Base-by-base conservation (phyloP, 1,140 invertebrate genomes). In the Portunus trituberculatus region DNA sequence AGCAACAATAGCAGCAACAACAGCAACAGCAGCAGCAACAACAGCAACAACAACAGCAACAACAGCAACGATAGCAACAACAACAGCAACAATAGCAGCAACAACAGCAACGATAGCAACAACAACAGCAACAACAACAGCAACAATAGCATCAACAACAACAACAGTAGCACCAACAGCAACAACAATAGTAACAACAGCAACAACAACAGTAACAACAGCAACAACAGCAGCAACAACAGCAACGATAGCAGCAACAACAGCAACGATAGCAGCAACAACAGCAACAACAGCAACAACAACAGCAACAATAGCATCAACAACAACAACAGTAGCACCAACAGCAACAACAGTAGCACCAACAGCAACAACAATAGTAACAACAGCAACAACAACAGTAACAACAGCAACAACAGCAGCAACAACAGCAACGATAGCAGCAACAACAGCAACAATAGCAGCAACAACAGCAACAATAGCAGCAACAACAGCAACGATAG, bases 151-250 rank as follows among this genome's bases (percentile, higher is more conserved):
- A 76, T 12, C 67, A 76, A 76, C 67, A 76, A 76, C 67, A 76
- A 76, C 67, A 76, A 76, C 67, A 76, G n/a, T n/a, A 76, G n/a
- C 67, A 76, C 12, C 67, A 76, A 76, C 67, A 76, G 67, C 67
- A 76, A n/a, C 67, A 76, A n/a, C 67, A 76, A 76, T n/a, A 76
- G n/a, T n/a, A 76, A 76, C 67, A 76, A 76, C 67, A 76, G 67
- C 67, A 76, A 76, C 67, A 76, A 76, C 67, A 76, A 76, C 67
- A 76, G n/a, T n/a, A 76, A 76, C 67, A 76, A 76, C 67, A 76
- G 67, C 67, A 76, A 12, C 67, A 76, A 12, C 67, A 76, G 12
- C 67, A 76, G 12, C 67, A 76, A 12, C 67, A 76, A 12, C 67
- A 76, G 67, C 67, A 76, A n/a, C n/a, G n/a, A n/a, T n/a, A n/a